phyloP scores from a whole-genome alignment of 2,113 vertebrate species.

The Tupaia tana region DNA sequence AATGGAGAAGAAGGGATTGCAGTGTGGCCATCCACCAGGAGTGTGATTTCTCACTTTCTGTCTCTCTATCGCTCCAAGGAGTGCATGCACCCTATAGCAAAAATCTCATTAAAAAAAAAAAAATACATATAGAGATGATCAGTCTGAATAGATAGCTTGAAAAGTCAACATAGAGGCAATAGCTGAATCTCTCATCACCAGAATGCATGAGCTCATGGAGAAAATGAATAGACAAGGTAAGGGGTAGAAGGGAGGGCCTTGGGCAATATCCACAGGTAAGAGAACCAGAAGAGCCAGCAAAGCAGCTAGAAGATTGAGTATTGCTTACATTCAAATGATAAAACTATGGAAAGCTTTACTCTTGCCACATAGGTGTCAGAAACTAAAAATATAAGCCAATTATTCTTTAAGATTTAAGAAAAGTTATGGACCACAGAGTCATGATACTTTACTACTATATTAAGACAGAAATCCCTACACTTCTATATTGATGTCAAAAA shows the following conservation, averaged over 20 bases:
- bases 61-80: no score
- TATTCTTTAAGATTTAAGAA: slow-evolving; percentile 49
- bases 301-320: slow-evolving; percentile 16
- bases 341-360: slow-evolving; percentile 25
- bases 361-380: background rate
- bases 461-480: slow-evolving; percentile 41
- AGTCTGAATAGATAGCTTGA: background rate
- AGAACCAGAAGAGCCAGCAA: background rate
- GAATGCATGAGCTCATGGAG: slow-evolving; percentile 29
- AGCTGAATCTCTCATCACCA: slow-evolving; percentile 27
- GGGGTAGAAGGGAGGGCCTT: background rate
- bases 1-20: no score
- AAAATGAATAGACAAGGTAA: background rate
- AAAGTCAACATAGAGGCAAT: slow-evolving; percentile 17
- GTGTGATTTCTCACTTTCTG: no score
- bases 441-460: background rate
- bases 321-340: slow-evolving; percentile 36
- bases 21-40: no score
- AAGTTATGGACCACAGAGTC: background rate
- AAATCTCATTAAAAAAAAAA: no score
- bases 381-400: slow-evolving; percentile 38
- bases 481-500: slow-evolving; percentile 38
- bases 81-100: no score
- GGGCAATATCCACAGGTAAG: background rate
- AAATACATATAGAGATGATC: background rate